Conservation (phyloP, 1,140 invertebrate species). For the Rhysida immarginata region DNA sequence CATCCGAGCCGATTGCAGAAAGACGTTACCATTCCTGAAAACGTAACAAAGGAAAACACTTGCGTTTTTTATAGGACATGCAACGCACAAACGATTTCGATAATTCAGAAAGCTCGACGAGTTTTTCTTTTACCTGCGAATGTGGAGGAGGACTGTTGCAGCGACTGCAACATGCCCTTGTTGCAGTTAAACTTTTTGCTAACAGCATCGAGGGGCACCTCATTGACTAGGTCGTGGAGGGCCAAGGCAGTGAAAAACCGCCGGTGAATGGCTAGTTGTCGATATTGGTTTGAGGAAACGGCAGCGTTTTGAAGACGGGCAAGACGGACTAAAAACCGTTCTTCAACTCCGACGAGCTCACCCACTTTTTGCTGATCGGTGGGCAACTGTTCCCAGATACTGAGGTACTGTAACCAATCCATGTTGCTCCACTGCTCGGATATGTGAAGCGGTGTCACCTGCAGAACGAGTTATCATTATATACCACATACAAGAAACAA, state of each 20-base stretch:
- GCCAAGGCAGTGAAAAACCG: slow-evolving; percentile 87
- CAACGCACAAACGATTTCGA: too few species aligned
- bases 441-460: slow-evolving; percentile 63
- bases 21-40: slow-evolving; percentile 71
- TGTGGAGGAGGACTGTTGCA: slow-evolving; percentile 88
- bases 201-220: slow-evolving; percentile 62
- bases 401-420: slow-evolving; percentile 77
- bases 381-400: slow-evolving; percentile 67
- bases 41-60: neutral
- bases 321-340: slow-evolving; percentile 68
- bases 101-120: too few species aligned
- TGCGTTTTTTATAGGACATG: too few species aligned
- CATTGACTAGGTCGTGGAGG: slow-evolving; percentile 82
- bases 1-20: slow-evolving; percentile 88
- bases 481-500: too few species aligned
- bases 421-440: slow-evolving; percentile 54
- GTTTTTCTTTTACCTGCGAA: slow-evolving; percentile 92
- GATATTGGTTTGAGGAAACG: slow-evolving; percentile 17
- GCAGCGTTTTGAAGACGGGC: slow-evolving; percentile 42
- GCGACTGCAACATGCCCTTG: slow-evolving; percentile 69
- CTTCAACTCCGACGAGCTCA: slow-evolving; percentile 75
- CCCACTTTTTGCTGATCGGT: slow-evolving; percentile 67
- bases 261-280: slow-evolving; percentile 31
- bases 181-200: slow-evolving; percentile 68
- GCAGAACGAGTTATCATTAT: slow-evolving; percentile 5